Percentiles rank a stretch among this genome's conserved stretches.
Conservation (phyloP, 2,113 vertebrate species). For the Naja naja region DNA sequence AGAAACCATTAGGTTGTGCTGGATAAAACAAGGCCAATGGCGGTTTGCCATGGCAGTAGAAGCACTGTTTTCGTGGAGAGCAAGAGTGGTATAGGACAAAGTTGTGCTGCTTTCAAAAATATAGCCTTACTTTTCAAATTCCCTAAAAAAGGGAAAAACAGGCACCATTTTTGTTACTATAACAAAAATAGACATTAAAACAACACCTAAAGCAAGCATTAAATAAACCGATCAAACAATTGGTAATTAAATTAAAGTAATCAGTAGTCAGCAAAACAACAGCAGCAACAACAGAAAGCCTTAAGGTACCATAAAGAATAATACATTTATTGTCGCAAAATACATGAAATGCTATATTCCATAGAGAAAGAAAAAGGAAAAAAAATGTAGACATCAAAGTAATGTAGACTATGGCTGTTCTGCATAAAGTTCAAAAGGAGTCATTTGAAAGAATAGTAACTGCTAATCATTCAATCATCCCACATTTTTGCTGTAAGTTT, state of each 20-base stretch:
- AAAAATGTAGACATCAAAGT: neutral
- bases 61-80: neutral
- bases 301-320: neutral
- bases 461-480: neutral
- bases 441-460: neutral
- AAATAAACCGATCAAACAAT: neutral
- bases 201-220: neutral
- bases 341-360: neutral
- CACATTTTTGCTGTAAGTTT: neutral
- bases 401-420: neutral
- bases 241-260: slow-evolving; percentile 6
- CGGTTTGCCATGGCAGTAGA: neutral
- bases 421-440: neutral
- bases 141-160: neutral
- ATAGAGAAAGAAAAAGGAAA: neutral
- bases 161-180: neutral
- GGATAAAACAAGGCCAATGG: neutral
- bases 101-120: neutral
- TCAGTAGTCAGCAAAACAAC: neutral
- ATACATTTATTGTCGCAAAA: neutral
- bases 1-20: neutral
- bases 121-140: neutral
- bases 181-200: slow-evolving; percentile 2
- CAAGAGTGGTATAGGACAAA: neutral
- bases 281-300: neutral